Conservation (phyloP, 2,888 invertebrate species). For the Chymomyza caudatula region DNA sequence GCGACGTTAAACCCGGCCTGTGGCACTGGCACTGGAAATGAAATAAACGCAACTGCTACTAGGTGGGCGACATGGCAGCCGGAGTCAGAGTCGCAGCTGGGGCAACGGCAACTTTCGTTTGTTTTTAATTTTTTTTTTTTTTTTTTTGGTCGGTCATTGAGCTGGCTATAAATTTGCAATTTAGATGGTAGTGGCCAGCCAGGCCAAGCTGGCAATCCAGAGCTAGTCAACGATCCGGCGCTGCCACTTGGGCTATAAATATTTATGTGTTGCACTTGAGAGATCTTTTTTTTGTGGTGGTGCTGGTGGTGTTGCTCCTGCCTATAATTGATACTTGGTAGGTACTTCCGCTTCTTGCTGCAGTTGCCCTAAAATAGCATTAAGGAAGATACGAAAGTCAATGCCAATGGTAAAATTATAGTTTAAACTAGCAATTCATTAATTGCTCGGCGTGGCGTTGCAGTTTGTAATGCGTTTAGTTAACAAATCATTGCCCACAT, state of each 20-base stretch:
- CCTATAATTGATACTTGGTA: neutral
- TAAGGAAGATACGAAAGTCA: neutral
- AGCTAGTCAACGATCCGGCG: neutral
- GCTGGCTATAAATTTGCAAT: constrained; percentile 30
- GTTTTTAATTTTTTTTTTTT: constrained; percentile 10
- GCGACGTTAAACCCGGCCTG: neutral
- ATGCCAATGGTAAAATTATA: neutral
- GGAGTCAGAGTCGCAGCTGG: constrained; percentile 4
- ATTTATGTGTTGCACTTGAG: constrained; percentile 69
- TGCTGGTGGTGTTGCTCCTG: neutral
- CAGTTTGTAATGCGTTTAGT: constrained; percentile 47
- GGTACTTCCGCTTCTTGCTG: neutral
- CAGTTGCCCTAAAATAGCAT: neutral
- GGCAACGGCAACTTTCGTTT: constrained; percentile 53
- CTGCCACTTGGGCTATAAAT: constrained; percentile 40
- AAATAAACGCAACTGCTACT: constrained; percentile 9
- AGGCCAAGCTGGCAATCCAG: neutral
- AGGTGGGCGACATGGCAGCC: constrained; percentile 30
- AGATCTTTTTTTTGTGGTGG: constrained; percentile 17
- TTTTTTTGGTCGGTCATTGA: constrained; percentile 59
- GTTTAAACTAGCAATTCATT: neutral
- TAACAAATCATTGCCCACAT: constrained; percentile 53
- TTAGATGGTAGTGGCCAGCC: constrained; percentile 5
- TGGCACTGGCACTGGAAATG: constrained; percentile 3
- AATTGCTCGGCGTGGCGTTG: neutral